phyloP scores from a whole-genome alignment of 2,113 vertebrate species.

The Anser brachyrhynchus region DNA sequence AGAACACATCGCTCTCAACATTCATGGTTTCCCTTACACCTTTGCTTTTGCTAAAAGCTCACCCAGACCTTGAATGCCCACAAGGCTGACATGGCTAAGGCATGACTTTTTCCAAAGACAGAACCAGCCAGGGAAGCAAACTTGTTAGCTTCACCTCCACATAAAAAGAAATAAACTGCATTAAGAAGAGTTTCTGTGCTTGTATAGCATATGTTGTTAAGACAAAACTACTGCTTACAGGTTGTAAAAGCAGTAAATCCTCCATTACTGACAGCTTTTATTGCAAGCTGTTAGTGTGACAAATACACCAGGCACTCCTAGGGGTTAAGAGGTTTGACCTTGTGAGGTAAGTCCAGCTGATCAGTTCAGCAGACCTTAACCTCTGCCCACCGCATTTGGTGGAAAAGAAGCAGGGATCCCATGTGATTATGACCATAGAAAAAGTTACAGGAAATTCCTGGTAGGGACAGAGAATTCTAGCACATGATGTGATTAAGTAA shows the following conservation, averaged over 20 bases:
- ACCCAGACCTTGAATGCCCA: background rate
- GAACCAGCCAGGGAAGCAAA: background rate
- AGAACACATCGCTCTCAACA: background rate
- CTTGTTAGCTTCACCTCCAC: background rate
- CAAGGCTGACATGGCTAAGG: background rate
- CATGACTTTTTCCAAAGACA: background rate
- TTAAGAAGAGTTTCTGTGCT: background rate
- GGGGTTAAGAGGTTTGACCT: background rate
- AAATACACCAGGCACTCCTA: background rate
- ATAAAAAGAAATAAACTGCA: background rate
- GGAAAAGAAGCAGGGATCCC: background rate
- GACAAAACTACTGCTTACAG: background rate
- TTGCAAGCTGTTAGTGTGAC: background rate
- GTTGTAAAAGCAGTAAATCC: background rate
- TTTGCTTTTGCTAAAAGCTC: background rate
- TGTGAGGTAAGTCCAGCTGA: background rate
- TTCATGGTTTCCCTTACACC: background rate
- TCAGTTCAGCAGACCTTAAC: background rate
- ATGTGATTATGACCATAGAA: background rate
- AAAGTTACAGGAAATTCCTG: background rate
- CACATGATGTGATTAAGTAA: background rate
- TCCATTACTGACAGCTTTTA: background rate
- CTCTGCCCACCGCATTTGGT: background rate
- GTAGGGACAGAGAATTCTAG: background rate
- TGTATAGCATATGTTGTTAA: accelerated